Percentiles rank a stretch among this genome's conserved stretches.
Evolutionary conservation across 2,888 invertebrate genomes (phyloP).

Genomic region (Quadroppia sp.): DNA sequence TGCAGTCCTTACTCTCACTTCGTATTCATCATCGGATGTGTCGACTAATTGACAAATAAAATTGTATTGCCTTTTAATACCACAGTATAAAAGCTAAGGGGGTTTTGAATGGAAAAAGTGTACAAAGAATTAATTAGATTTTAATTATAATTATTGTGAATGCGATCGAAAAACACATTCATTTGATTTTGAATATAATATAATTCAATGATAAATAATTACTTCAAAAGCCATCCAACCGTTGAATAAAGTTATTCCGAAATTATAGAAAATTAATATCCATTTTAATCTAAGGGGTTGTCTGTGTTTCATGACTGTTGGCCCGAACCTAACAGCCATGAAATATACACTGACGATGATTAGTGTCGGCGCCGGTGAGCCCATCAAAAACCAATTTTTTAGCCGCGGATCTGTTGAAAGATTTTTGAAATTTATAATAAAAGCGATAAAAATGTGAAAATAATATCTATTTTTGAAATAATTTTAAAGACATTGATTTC

Average conservation of each 20-base stretch:
- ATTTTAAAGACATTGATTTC: too few relatives aligned
- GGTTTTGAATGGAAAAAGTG: background rate
- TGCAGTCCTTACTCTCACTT: slow-evolving; percentile 70
- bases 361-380: slow-evolving; percentile 71
- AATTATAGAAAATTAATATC: slow-evolving; percentile 71
- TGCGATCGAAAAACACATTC: too few relatives aligned
- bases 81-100: slow-evolving; percentile 50
- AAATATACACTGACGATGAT: slow-evolving; percentile 68
- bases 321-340: slow-evolving; percentile 72
- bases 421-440: background rate
- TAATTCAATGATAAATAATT: slow-evolving; percentile 41
- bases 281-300: slow-evolving; percentile 70
- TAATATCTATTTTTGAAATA: too few relatives aligned
- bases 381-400: slow-evolving; percentile 77
- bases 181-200: background rate
- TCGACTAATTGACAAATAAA: slow-evolving; percentile 81
- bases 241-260: slow-evolving; percentile 75
- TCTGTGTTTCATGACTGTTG: slow-evolving; percentile 72
- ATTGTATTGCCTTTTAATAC: slow-evolving; percentile 67
- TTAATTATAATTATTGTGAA: too few relatives aligned
- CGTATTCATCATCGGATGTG: slow-evolving; percentile 69
- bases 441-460: too few relatives aligned
- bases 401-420: slow-evolving; percentile 67
- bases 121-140: background rate
- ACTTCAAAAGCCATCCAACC: slow-evolving; percentile 76